Conservation (phyloP, 2,888 invertebrate species). For the Cryptocephalus primarius region DNA sequence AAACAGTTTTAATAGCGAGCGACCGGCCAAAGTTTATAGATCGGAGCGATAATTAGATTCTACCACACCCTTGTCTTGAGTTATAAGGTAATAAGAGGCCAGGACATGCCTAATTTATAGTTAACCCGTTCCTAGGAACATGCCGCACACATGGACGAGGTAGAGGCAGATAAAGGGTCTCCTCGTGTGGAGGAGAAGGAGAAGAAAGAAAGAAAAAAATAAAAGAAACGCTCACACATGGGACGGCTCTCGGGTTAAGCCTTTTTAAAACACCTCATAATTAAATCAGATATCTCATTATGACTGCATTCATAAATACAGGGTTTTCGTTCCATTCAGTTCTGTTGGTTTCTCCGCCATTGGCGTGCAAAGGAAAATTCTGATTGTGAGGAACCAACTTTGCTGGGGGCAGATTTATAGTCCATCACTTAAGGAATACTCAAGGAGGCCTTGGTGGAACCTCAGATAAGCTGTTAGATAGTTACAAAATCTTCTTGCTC, state of each 20-base stretch:
- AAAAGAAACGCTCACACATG: no score
- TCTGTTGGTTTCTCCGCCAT: conserved; percentile 4
- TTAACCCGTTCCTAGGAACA: conserved; percentile 29
- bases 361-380: conserved; percentile 5
- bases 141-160: conserved; percentile 14
- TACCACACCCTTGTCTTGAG: conserved; percentile 38
- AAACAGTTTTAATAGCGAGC: neutral
- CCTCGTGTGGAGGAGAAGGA: conserved; percentile 18
- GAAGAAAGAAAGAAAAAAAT: conserved; percentile 6
- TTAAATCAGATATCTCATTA: conserved; percentile 22
- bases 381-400: neutral
- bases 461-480: no score
- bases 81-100: conserved; percentile 38
- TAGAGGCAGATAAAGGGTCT: conserved; percentile 17
- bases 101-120: conserved; percentile 37
- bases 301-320: conserved; percentile 20
- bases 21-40: neutral
- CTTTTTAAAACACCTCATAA: conserved; percentile 23
- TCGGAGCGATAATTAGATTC: conserved; percentile 36
- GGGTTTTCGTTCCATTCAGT: conserved; percentile 13
- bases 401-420: no score
- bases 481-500: no score
- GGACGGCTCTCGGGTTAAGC: conserved; percentile 6
- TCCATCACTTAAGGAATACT: no score
- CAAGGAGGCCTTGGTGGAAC: no score